A percentile compares a stretch with the other conserved stretches of the same genome.
These are phyloP conservation scores for Spodoptera exigua DNA, from an alignment of 2,888 invertebrate genomes.

Conservation along the genomic window DNA sequence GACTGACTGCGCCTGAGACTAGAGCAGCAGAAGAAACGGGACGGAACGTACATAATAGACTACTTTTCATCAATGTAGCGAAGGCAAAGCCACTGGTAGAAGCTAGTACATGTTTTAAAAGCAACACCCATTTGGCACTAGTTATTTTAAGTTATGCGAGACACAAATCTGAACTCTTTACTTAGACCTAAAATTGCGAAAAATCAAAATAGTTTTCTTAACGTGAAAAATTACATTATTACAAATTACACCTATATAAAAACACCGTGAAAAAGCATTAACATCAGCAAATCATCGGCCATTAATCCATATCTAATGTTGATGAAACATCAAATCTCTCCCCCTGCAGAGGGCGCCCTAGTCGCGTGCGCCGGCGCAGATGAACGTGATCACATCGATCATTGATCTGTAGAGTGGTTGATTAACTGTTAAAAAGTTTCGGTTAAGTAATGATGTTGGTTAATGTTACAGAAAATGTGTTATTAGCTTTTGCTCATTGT, in stretches of 20 bases:
- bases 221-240: no score
- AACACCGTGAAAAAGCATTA: slow-evolving; percentile 35
- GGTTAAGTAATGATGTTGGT: slow-evolving; percentile 40
- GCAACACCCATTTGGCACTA: no score
- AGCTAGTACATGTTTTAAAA: no score
- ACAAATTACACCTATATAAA: not conserved
- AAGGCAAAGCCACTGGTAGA: no score
- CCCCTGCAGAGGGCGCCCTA: slow-evolving; percentile 42
- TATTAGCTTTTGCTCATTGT: slow-evolving; percentile 3
- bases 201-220: no score
- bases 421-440: slow-evolving; percentile 46
- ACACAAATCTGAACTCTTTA: no score
- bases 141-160: no score
- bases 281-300: slow-evolving; percentile 7
- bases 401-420: slow-evolving; percentile 43
- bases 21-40: no score
- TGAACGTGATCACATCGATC: slow-evolving; percentile 48
- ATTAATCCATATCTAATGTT: slow-evolving; percentile 39
- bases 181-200: no score
- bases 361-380: slow-evolving; percentile 49
- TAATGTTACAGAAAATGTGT: slow-evolving; percentile 29
- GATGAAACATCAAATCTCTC: slow-evolving; percentile 39
- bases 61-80: no score
- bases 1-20: no score
- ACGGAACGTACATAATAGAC: no score